A percentile compares a stretch with the other conserved stretches of the same genome.
Conservation (phyloP, 2,113 vertebrate species). For the Castor canadensis region DNA sequence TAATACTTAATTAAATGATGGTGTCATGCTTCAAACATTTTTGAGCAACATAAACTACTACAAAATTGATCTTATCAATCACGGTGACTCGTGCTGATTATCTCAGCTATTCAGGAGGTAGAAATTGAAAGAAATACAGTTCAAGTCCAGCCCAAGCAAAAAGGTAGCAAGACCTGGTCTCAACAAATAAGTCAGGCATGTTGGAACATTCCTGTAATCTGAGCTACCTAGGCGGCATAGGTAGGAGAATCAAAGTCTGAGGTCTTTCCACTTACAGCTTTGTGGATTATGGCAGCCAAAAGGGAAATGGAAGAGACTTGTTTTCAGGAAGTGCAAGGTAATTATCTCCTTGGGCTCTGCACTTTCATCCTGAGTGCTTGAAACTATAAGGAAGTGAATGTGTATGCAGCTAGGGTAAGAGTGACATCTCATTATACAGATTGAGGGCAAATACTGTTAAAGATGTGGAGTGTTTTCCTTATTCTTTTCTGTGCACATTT, state of each 20-base stretch:
- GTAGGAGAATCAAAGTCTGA: too few species aligned
- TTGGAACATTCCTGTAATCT: too few species aligned
- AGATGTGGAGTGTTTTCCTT: not conserved
- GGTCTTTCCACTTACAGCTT: slow-evolving; percentile 82
- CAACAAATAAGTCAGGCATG: too few species aligned
- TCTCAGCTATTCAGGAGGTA: too few species aligned
- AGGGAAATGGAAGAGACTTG: slow-evolving; percentile 94
- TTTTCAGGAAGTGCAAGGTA: slow-evolving; percentile 94
- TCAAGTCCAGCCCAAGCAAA: too few species aligned
- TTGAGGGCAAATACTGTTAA: not conserved
- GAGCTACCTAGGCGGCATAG: too few species aligned
- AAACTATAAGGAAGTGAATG: slow-evolving; percentile 95
- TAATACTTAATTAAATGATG: not conserved
- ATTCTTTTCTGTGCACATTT: not conserved
- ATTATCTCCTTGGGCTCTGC: slow-evolving; percentile 93
- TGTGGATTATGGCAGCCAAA: slow-evolving; percentile 99
- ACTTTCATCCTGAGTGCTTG: slow-evolving; percentile 93
- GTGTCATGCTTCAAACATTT: slow-evolving; percentile 85
- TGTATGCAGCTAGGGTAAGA: not conserved
- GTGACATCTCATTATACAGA: not conserved
- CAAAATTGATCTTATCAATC: slow-evolving; percentile 94
- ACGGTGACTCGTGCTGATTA: too few species aligned
- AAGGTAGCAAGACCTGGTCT: too few species aligned
- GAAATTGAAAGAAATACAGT: too few species aligned
- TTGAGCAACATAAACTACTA: slow-evolving; percentile 94